These are phyloP conservation scores for Hormaphis cornu DNA, from an alignment of 1,140 invertebrate species.

Conservation along the genomic window DNA sequence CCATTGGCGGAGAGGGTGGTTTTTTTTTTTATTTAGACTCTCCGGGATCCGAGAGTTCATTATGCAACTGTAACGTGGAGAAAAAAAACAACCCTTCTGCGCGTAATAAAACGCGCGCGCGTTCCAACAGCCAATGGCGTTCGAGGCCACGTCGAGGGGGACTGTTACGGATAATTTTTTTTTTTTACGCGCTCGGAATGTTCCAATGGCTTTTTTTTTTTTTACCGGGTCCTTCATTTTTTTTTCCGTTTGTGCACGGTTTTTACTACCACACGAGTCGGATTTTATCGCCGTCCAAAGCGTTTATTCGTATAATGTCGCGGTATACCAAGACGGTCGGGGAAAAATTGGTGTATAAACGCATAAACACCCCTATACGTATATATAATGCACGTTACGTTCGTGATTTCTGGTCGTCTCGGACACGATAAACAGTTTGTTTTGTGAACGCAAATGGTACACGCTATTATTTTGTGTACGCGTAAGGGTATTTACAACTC, in stretches of 20 bases:
- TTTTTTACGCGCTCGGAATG: conserved; percentile 5
- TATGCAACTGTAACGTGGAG: neutral
- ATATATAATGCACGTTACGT: too few relatives aligned
- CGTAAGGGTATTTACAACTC: too few relatives aligned
- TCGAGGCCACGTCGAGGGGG: conserved; percentile 19
- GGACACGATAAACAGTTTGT: too few relatives aligned
- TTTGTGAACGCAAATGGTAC: too few relatives aligned
- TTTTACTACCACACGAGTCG: neutral
- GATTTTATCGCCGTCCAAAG: conserved; percentile 28
- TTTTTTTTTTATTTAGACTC: conserved; percentile 15
- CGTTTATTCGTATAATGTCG: neutral
- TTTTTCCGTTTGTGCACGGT: conserved; percentile 18
- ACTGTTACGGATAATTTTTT: neutral
- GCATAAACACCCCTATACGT: neutral
- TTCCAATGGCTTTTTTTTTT: conserved; percentile 11
- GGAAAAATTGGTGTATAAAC: neutral
- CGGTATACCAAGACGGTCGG: neutral
- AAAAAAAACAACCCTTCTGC: conserved; percentile 30
- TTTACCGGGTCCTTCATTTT: conserved; percentile 28
- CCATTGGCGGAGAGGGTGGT: conserved; percentile 2
- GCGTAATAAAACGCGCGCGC: neutral
- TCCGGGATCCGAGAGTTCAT: neutral
- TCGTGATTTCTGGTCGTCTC: too few relatives aligned
- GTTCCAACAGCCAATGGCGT: conserved; percentile 3
- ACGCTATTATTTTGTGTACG: too few relatives aligned